Evolutionary conservation across 2,113 vertebrate genomes (phyloP), one percentile per base, ranked within the genome.

Genomic region (Oreotrochilus melanogaster): DNA sequence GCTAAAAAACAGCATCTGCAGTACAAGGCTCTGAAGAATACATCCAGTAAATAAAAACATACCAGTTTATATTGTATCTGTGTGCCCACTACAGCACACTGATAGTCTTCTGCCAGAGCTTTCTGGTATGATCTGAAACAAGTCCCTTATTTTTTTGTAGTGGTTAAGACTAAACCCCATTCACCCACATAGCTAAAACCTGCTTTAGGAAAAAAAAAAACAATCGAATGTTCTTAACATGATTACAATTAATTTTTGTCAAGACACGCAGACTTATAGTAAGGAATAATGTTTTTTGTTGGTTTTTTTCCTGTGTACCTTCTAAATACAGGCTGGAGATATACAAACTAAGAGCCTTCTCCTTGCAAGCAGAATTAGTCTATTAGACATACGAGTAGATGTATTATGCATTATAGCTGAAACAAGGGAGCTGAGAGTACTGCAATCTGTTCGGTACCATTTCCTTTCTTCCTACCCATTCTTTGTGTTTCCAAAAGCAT

Each of bases 331-430:
- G 97, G 14, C 98, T 98, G 51, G 98, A 97, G 18, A 98, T 78
- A 70, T 87, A 98, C 10, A 95, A 96, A 2, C 98, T 98, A n/a
- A n/a, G n/a, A n/a, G n/a, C n/a, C n/a, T 96, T 98, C 97, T 95
- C 96, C 48, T 97, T 86, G 97, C 97, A 9, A 98, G 97, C 43
- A 98, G 98, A 88, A 96, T 98, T 88, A 98, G 81, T 98, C 98
- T 92, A 98, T 98, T 98, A 61, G 98, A 98, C 33, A 97, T 97
- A 18, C 97, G 1, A 96, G 98, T 65, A 98, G 95, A 75, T 98
- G 91, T 93, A 98, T 98, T 97, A 93, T 97, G 97, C 97, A 97
- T 98, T 96, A 98, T 96, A 51, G 98, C 98, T 98, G 71, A 78
- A 95, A 88, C 37, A 86, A 58, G 4, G n/a, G 31, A 65, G 18